Conservation (phyloP, 2,113 vertebrate genomes). For the Pygoscelis antarcticus region DNA sequence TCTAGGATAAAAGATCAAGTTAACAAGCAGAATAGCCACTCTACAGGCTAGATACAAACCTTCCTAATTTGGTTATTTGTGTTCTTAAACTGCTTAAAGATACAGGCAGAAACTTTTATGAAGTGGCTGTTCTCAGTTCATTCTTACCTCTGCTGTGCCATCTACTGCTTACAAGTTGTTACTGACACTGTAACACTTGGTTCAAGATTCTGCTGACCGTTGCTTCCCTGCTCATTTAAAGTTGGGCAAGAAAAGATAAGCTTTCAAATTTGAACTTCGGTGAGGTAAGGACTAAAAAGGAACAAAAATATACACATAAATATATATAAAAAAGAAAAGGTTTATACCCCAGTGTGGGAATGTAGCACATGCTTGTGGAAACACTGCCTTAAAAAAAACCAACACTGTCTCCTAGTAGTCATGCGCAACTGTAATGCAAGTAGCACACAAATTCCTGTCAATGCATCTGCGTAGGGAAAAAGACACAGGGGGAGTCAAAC, state of each 20-base stretch:
- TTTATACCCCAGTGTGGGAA: not conserved
- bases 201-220: not conserved
- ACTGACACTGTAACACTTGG: not conserved
- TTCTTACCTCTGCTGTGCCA: conserved; percentile 74
- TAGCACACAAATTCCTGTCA: conserved; percentile 7
- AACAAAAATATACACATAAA: not conserved
- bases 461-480: not conserved
- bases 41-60: conserved; percentile 14
- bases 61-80: conserved; percentile 49
- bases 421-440: not conserved
- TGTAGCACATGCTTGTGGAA: not conserved
- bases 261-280: not conserved
- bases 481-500: not conserved
- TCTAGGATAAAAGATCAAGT: conserved; percentile 30
- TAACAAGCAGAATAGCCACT: conserved; percentile 44
- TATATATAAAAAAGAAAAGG: not conserved
- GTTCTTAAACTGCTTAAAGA: conserved; percentile 46
- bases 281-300: not conserved
- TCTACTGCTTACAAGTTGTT: conserved; percentile 65
- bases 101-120: not conserved
- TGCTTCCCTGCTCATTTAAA: not conserved
- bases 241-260: not conserved
- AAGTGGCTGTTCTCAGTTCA: not conserved
- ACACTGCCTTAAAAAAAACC: not conserved
- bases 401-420: not conserved